A percentile compares a stretch with the other conserved stretches of the same genome.
phyloP scores from a whole-genome alignment of 2,888 invertebrate genomes.

The Pseudoips prasinana region DNA sequence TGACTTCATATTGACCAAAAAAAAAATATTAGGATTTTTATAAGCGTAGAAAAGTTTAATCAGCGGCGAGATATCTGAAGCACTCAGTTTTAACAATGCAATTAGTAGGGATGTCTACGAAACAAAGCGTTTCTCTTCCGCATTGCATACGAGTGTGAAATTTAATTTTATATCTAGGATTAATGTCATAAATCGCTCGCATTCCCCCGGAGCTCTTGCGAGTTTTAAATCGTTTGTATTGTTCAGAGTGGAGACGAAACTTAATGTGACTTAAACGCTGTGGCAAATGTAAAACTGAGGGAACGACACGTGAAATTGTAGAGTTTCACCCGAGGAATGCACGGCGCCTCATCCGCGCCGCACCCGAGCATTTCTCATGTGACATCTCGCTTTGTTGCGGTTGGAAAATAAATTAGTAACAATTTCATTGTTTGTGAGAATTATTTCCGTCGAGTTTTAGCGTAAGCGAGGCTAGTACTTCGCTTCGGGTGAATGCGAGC shows the following conservation, averaged over 20 bases:
- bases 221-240: constrained; percentile 69
- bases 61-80: constrained; percentile 26
- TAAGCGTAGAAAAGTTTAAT: constrained; percentile 20
- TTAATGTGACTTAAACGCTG: constrained; percentile 70
- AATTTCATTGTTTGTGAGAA: constrained; percentile 79
- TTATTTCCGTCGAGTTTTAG: constrained; percentile 53
- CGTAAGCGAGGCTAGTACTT: constrained; percentile 29
- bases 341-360: constrained; percentile 61
- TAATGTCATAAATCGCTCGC: constrained; percentile 66
- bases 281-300: constrained; percentile 64
- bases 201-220: constrained; percentile 49
- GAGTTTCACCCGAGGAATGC: constrained; percentile 65
- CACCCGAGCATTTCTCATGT: constrained; percentile 75
- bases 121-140: constrained; percentile 48
- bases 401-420: constrained; percentile 80
- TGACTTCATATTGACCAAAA: constrained; percentile 18
- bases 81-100: constrained; percentile 47
- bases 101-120: constrained; percentile 52
- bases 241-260: constrained; percentile 59
- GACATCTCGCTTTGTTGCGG: constrained; percentile 80
- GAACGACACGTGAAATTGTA: constrained; percentile 63
- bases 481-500: constrained; percentile 24
- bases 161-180: constrained; percentile 65
- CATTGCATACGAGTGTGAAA: constrained; percentile 56
- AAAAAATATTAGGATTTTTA: constrained; percentile 9